Percentiles rank a stretch among this genome's conserved stretches.
Evolutionary conservation across 2,888 invertebrate species (phyloP).

Genomic region (Corbicula japonica): DNA sequence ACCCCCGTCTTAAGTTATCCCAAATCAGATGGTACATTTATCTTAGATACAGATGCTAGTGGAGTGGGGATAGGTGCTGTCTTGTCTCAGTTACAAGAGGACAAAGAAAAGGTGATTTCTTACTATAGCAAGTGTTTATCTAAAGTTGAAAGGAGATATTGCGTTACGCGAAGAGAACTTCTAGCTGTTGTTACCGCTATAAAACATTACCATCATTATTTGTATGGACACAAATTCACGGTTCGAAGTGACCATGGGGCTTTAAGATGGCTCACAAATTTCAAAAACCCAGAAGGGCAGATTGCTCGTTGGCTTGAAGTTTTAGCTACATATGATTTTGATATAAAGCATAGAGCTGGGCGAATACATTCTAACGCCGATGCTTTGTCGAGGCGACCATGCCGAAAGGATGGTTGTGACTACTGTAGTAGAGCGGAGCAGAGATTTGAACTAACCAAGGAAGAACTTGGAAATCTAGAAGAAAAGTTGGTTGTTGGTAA

Average conservation of each 20-base stretch:
- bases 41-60: slow-evolving; percentile 42
- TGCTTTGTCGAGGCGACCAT: slow-evolving; percentile 48
- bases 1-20: slow-evolving; percentile 51
- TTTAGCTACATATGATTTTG: too few species aligned
- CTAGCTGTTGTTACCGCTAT: slow-evolving; percentile 48
- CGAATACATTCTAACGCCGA: slow-evolving; percentile 44
- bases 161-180: slow-evolving; percentile 44
- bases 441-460: neutral
- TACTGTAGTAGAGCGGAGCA: slow-evolving; percentile 41
- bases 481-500: too few species aligned
- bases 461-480: too few species aligned
- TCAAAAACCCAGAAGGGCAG: slow-evolving; percentile 54
- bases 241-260: slow-evolving; percentile 55
- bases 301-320: slow-evolving; percentile 47
- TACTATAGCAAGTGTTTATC: slow-evolving; percentile 47
- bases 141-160: slow-evolving; percentile 46
- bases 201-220: slow-evolving; percentile 60
- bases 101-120: slow-evolving; percentile 34
- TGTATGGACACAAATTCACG: slow-evolving; percentile 55
- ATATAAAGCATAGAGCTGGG: too few species aligned
- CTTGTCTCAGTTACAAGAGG: slow-evolving; percentile 44
- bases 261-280: slow-evolving; percentile 45
- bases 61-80: slow-evolving; percentile 23
- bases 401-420: slow-evolving; percentile 21
- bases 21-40: slow-evolving; percentile 2